These are phyloP conservation scores for Andrena flavipes DNA, from an alignment of 2,888 invertebrate genomes.

Conservation along the genomic window DNA sequence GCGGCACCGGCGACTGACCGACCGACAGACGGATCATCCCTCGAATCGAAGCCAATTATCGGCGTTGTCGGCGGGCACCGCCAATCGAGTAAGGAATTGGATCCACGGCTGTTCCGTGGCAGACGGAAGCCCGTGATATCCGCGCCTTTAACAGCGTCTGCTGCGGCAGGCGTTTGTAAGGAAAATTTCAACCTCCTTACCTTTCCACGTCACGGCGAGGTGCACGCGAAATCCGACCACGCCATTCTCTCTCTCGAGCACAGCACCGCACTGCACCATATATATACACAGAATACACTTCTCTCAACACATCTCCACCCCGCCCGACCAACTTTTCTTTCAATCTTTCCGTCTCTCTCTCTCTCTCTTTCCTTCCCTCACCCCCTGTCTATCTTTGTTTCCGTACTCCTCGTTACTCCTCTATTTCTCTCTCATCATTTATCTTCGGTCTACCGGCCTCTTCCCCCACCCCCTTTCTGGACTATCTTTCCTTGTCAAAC, in stretches of 20 bases:
- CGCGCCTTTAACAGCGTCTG: neutral
- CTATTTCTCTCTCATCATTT: conserved; percentile 49
- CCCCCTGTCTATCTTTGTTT: conserved; percentile 1
- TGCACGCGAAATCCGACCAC: conserved; percentile 77
- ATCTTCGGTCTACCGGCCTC: conserved; percentile 48
- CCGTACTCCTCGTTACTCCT: conserved; percentile 40
- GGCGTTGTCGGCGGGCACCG: conserved; percentile 29
- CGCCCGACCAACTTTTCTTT: conserved; percentile 42
- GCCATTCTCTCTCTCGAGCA: conserved; percentile 77
- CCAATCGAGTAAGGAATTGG: conserved; percentile 57
- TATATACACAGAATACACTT: conserved; percentile 74
- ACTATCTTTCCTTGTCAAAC: conserved; percentile 35
- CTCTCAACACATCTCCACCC: conserved; percentile 57
- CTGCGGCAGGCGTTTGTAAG: neutral
- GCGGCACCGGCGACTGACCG: conserved; percentile 52
- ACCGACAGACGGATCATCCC: conserved; percentile 41
- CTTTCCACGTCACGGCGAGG: conserved; percentile 77
- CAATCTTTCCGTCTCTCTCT: conserved; percentile 23
- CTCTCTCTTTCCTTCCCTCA: conserved; percentile 20
- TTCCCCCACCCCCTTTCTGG: conserved; percentile 31
- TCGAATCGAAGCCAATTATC: conserved; percentile 60
- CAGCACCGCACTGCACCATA: conserved; percentile 79
- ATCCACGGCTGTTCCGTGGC: conserved; percentile 15
- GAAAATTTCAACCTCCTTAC: conserved; percentile 60
- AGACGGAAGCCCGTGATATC: conserved; percentile 12